These are phyloP conservation scores for Hemistola chrysoprasaria DNA, from an alignment of 2,888 invertebrate species.

Conservation along the genomic window DNA sequence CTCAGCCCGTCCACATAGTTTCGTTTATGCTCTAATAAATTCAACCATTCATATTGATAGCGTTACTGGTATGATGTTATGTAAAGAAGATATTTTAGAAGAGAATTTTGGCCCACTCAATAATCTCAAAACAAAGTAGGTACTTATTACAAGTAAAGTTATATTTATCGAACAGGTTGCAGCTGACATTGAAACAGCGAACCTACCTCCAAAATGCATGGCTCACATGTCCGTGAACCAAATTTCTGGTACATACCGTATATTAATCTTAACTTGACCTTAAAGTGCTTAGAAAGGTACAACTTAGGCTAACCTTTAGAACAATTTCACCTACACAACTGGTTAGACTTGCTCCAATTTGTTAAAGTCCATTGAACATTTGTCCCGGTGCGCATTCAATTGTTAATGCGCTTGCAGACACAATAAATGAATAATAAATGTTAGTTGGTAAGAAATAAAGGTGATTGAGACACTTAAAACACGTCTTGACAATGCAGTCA, in stretches of 20 bases:
- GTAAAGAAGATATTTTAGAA: no score
- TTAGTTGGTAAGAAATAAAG: slow-evolving; percentile 30
- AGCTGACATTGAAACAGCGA: slow-evolving; percentile 16
- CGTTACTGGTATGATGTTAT: no score
- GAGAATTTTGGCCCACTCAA: no score
- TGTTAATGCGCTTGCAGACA: slow-evolving; percentile 43
- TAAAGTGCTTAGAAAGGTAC: slow-evolving; percentile 57
- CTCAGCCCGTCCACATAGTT: no score
- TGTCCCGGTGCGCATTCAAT: slow-evolving; percentile 32
- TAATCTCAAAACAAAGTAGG: no score
- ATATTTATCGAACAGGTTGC: slow-evolving; percentile 15
- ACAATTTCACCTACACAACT: slow-evolving; percentile 54
- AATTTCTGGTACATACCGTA: slow-evolving; percentile 37
- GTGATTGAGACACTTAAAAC: slow-evolving; percentile 29
- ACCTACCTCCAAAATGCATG: slow-evolving; percentile 24
- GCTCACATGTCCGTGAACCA: slow-evolving; percentile 36
- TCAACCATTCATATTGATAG: no score
- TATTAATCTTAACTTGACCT: slow-evolving; percentile 47
- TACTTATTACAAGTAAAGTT: no score
- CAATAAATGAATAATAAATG: slow-evolving; percentile 40
- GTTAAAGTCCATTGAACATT: slow-evolving; percentile 16
- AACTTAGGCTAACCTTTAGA: slow-evolving; percentile 46
- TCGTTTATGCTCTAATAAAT: no score
- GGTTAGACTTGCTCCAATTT: slow-evolving; percentile 26
- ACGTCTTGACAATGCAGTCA: slow-evolving; percentile 30